These are phyloP conservation scores for Scaptomyza graminum DNA, from an alignment of 1,140 invertebrate genomes.

Conservation along the genomic window DNA sequence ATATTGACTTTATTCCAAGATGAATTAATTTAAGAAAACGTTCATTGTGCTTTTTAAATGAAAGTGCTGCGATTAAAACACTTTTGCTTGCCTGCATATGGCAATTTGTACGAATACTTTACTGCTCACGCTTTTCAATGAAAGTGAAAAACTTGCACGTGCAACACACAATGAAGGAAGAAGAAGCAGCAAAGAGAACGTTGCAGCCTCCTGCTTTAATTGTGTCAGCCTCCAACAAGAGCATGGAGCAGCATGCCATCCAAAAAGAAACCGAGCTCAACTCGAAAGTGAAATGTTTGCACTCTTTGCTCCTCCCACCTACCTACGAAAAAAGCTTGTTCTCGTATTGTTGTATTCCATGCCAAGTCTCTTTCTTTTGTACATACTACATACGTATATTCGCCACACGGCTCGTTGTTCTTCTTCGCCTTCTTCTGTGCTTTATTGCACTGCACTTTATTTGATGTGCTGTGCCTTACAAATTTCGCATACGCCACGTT, in stretches of 20 bases:
- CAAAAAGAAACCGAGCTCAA: conserved; percentile 14
- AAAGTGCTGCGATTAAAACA: conserved; percentile 7
- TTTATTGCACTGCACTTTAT: conserved; percentile 56
- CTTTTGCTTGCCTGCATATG: conserved; percentile 10
- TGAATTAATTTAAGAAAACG: conserved; percentile 7
- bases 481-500: conserved; percentile 49
- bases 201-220: conserved; percentile 11
- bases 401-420: background rate
- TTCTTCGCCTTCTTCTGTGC: conserved; percentile 4
- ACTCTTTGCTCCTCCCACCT: conserved; percentile 34
- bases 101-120: background rate
- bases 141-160: conserved; percentile 31
- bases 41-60: conserved; percentile 28
- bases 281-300: conserved; percentile 51
- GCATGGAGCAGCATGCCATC: background rate
- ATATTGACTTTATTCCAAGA: conserved; percentile 11
- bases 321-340: background rate
- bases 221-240: conserved; percentile 24
- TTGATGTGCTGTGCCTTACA: conserved; percentile 47
- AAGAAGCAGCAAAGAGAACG: background rate
- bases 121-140: background rate
- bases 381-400: no score
- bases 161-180: background rate
- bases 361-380: background rate
- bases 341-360: conserved; percentile 27